Conservation (phyloP, 1,140 invertebrate species). For the Neotoxoptera formosana region DNA sequence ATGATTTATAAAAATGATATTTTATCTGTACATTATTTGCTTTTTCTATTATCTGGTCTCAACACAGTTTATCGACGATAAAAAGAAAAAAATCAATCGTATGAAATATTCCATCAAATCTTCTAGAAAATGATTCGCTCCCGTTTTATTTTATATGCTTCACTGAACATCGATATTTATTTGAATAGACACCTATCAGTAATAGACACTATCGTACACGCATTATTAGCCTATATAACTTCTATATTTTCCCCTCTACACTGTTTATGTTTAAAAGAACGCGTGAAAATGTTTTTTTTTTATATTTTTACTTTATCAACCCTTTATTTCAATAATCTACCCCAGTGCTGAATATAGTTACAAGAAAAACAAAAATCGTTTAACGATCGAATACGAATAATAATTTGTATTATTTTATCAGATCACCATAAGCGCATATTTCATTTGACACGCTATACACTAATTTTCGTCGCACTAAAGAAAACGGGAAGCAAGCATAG, state of each 20-base stretch:
- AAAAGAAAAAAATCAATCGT: not conserved
- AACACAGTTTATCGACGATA: not conserved
- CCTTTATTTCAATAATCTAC: too few species aligned
- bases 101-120: not conserved
- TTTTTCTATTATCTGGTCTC: not conserved
- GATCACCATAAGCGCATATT: not conserved
- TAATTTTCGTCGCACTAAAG: not conserved
- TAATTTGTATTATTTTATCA: not conserved
- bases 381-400: not conserved
- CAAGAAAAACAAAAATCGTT: not conserved
- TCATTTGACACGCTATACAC: not conserved
- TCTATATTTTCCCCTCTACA: not conserved
- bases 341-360: not conserved
- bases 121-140: not conserved
- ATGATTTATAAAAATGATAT: not conserved
- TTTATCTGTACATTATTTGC: not conserved
- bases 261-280: not conserved
- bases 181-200: not conserved
- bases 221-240: not conserved
- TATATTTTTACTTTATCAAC: too few species aligned
- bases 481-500: not conserved
- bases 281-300: not conserved
- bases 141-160: not conserved
- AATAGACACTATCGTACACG: not conserved
- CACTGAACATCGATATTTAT: not conserved